Evolutionary conservation across 2,888 invertebrate genomes (phyloP).

Genomic region (Boloria euphrosyne): DNA sequence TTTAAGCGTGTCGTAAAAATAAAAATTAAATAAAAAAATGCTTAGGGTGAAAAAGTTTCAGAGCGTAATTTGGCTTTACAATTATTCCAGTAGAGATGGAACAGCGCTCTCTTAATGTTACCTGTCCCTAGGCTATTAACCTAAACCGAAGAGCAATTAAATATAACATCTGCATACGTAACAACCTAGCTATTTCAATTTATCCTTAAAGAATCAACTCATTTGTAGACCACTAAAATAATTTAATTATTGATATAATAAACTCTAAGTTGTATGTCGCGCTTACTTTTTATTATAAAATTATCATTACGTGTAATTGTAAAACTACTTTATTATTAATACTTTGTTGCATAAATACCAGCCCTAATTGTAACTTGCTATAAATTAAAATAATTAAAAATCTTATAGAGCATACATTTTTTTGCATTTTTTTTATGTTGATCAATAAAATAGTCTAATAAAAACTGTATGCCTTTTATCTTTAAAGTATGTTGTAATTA

Average conservation of each 20-base stretch:
- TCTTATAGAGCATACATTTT: too few relatives aligned
- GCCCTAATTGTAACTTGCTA: not conserved
- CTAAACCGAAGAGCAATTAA: conserved; percentile 35
- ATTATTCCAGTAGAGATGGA: conserved; percentile 69
- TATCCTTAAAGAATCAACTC: not conserved
- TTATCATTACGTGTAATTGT: not conserved
- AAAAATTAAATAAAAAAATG: conserved; percentile 80
- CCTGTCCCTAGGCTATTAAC: conserved; percentile 61
- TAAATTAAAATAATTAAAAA: too few relatives aligned
- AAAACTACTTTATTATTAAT: too few relatives aligned
- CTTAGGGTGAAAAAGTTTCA: conserved; percentile 76
- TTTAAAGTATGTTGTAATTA: not conserved
- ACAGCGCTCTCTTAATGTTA: conserved; percentile 64
- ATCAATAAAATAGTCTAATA: too few relatives aligned
- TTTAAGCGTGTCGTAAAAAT: conserved; percentile 81
- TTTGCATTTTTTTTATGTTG: too few relatives aligned
- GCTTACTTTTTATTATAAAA: conserved; percentile 1
- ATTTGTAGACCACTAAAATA: not conserved
- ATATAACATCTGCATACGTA: conserved; percentile 33
- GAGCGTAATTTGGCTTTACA: conserved; percentile 70
- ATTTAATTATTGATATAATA: not conserved
- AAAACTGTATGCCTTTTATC: too few relatives aligned
- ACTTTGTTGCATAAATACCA: not conserved
- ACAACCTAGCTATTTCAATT: conserved; percentile 1
- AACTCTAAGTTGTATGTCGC: not conserved